phyloP scores from a whole-genome alignment of 2,797 vertebrate species.

The Acanthiza pusilla region DNA sequence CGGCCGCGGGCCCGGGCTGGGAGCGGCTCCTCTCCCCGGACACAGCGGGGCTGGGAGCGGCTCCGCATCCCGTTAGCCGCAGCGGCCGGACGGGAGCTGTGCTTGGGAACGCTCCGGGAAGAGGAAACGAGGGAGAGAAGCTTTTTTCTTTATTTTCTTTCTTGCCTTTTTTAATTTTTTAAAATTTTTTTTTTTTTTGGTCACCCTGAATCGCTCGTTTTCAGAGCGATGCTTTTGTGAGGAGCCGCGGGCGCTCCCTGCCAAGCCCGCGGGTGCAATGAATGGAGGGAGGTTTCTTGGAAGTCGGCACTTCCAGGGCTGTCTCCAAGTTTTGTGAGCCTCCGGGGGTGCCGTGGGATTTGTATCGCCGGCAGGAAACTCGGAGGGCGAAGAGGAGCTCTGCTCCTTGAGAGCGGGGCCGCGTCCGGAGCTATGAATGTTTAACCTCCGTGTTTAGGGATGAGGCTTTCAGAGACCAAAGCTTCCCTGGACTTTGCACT shows the following conservation, averaged over 20 bases:
- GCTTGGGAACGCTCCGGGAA: constrained; percentile 31
- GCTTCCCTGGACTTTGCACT: neutral
- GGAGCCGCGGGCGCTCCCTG: neutral
- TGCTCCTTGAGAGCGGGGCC: neutral
- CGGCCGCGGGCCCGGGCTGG: neutral
- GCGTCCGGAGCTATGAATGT: neutral
- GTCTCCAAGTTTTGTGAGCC: neutral
- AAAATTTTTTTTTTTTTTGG: too few relatives aligned
- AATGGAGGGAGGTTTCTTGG: constrained; percentile 10
- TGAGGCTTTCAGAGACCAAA: neutral
- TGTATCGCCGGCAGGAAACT: neutral
- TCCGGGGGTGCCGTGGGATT: neutral
- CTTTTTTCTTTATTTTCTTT: too few relatives aligned
- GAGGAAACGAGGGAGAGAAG: neutral
- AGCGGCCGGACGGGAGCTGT: fast-evolving
- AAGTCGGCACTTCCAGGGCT: neutral
- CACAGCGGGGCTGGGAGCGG: too few relatives aligned
- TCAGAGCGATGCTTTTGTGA: neutral
- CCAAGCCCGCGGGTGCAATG: neutral
- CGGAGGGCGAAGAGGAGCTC: neutral
- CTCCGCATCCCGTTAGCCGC: neutral
- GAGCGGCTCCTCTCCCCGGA: neutral
- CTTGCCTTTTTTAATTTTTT: too few relatives aligned
- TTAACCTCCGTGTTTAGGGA: neutral
- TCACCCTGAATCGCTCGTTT: neutral